Percentiles rank a stretch among this genome's conserved stretches.
phyloP scores from a whole-genome alignment of 2,113 vertebrate genomes.

The Psammodynastes pulverulentus region DNA sequence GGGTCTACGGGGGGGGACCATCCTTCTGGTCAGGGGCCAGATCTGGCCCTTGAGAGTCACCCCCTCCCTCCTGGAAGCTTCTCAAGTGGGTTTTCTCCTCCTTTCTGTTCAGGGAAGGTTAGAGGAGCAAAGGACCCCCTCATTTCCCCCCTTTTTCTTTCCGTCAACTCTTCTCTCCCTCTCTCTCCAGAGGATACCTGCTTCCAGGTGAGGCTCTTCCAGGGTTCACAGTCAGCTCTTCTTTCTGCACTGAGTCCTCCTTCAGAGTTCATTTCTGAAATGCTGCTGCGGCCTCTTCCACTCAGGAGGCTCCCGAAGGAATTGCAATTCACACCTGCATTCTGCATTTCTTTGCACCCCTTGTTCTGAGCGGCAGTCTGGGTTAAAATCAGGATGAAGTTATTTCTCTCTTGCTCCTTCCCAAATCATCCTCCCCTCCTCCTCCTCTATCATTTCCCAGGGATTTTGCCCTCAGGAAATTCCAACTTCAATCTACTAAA shows the following conservation, averaged over 20 bases:
- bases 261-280: neutral
- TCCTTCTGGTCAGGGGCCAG: no score
- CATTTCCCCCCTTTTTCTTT: neutral
- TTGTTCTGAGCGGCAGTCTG: neutral
- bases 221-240: neutral
- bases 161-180: no score
- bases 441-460: neutral
- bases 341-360: neutral
- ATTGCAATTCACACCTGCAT: neutral
- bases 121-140: neutral
- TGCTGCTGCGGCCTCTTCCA: neutral
- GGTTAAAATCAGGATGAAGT: neutral
- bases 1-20: neutral
- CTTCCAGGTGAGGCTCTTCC: neutral
- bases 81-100: neutral
- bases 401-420: rapidly evolving
- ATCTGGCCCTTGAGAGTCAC: neutral
- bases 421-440: neutral
- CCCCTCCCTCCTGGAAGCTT: neutral
- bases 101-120: neutral
- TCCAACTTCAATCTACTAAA: neutral
- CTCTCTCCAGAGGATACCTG: neutral
- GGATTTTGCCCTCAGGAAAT: neutral
- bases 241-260: neutral
- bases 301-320: no score